Evolutionary conservation across 2,888 invertebrate genomes (phyloP).

Genomic region (Nemurella pictetii): DNA sequence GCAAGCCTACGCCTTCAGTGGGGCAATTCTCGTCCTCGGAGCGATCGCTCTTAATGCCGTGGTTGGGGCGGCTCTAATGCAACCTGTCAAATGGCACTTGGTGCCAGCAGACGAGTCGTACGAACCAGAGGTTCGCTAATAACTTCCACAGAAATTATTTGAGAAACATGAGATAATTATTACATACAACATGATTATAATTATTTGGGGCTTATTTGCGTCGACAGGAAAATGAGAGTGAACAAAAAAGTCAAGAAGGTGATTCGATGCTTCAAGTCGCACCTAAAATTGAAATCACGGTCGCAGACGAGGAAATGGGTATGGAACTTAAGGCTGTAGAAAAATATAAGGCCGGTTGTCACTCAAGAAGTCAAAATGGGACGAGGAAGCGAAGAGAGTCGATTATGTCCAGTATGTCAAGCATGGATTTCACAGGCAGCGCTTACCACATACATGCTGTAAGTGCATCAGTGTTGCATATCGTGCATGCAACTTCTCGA

Average conservation of each 20-base stretch:
- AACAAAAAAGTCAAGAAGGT: not conserved
- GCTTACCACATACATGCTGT: constrained; percentile 69
- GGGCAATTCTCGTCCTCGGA: constrained; percentile 68
- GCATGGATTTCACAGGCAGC: constrained; percentile 75
- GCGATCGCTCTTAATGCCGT: constrained; percentile 69
- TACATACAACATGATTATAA: too few species aligned
- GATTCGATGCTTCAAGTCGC: constrained; percentile 28
- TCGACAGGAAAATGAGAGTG: not conserved
- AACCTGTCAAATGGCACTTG: constrained; percentile 73
- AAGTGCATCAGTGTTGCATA: not conserved
- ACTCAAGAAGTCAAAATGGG: constrained; percentile 22
- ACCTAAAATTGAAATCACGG: constrained; percentile 32
- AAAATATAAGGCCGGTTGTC: not conserved
- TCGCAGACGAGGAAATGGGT: not conserved
- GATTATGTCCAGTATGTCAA: constrained; percentile 71
- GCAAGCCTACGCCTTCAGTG: constrained; percentile 66
- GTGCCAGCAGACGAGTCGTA: too few species aligned
- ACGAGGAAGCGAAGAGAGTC: constrained; percentile 64
- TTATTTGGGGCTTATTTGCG: not conserved
- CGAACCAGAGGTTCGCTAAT: too few species aligned
- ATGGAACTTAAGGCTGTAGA: not conserved
- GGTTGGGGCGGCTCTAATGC: constrained; percentile 67
- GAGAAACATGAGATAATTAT: too few species aligned
- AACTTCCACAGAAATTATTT: too few species aligned
- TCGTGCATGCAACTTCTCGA: too few species aligned